Base-by-base conservation (phyloP, 2,888 invertebrate species). In the Orthosia cruda region DNA sequence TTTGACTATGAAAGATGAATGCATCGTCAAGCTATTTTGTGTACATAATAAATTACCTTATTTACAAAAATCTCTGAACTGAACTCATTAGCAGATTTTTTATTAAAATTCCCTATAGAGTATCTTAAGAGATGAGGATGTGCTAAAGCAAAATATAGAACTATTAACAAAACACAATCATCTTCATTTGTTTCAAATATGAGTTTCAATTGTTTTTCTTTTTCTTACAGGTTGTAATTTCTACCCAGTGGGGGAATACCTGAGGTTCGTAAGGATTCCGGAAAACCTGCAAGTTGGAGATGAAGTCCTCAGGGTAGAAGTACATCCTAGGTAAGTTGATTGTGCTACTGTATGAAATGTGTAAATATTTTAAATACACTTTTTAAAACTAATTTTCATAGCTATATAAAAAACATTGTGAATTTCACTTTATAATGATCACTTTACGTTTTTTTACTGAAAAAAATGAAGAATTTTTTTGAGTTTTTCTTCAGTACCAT, bases 221-320 rank as follows among this genome's bases (percentile, higher is more conserved):
- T 15, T 71, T 90, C 87, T 97, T 96, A 15, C 97, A 98, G 98
- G 98, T 92, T 99, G 99, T 92, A 98, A 98, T 91, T 99, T 99
- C 95, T 98, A 98, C 91, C 98, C 98, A 12, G 96, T 97, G 3
- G 98, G 98, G 52, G 99, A 99, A 93, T 98, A 98, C 89, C 96
- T 98, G 81, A 97, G 98, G 88, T 99, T 99, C 91, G 98, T 99
- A 76, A 97, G 99, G 85, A 98, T 99, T 83, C 98, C 98, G 11
- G 99, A 99, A 93, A 98, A 98, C 93, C 95, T 98, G 11, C 96
- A 97, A 75, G 97, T 98, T 2, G 98, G 98, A 16, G 98, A 98
- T 70, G 98, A 98, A 93, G 98, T 99, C 16, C 96, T 99, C 45
- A 97, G 97, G 81, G 97, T 99, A 11, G 98, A 98, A 95, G 98